Evolutionary conservation across 2,113 vertebrate genomes (phyloP).

Genomic region (Crotalus viridis): DNA sequence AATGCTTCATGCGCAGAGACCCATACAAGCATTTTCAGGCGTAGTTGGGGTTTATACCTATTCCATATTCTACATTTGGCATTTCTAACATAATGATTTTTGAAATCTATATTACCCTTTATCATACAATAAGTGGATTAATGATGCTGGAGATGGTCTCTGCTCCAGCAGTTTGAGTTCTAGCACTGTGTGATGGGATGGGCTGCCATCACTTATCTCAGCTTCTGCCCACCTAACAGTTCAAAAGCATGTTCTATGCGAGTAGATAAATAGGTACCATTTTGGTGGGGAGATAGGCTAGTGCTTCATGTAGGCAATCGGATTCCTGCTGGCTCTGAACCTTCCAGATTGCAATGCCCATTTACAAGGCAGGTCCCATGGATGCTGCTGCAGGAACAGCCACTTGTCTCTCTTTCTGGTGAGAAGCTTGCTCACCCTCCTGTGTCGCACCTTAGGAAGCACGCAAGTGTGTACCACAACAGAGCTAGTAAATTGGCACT

Average conservation of each 20-base stretch:
- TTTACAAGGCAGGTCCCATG: not conserved
- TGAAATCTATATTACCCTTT: not conserved
- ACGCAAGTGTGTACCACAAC: too few relatives aligned
- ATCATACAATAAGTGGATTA: not conserved
- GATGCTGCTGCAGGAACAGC: not conserved
- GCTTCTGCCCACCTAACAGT: not conserved
- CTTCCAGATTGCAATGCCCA: not conserved
- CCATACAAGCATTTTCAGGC: not conserved
- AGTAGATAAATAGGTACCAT: not conserved
- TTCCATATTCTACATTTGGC: not conserved
- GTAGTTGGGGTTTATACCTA: not conserved
- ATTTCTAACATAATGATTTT: not conserved
- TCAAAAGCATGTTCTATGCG: not conserved
- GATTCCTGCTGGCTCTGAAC: not conserved
- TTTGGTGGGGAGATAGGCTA: not conserved
- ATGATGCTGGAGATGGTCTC: not conserved
- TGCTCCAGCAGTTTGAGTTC: not conserved
- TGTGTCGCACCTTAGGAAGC: not conserved
- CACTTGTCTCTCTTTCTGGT: not conserved
- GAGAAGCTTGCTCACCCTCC: not conserved
- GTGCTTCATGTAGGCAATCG: not conserved
- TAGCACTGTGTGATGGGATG: not conserved
- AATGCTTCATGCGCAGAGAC: not conserved
- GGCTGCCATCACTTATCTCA: not conserved
- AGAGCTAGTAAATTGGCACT: too few relatives aligned